Evolutionary conservation across 2,113 vertebrate species (phyloP).

Genomic region (Myiopsitta monachus): DNA sequence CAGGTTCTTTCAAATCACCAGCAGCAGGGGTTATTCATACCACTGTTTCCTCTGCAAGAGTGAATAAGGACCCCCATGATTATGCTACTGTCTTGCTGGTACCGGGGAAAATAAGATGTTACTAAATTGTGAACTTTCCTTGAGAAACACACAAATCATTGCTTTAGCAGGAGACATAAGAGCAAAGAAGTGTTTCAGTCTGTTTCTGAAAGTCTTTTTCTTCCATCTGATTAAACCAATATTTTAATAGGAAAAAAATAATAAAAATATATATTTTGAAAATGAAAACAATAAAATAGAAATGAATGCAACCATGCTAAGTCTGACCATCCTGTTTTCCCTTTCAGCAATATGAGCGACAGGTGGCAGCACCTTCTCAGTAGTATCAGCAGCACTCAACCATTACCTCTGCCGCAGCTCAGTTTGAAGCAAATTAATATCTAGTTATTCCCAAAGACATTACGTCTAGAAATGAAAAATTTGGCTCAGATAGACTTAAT

Average conservation of each 20-base stretch:
- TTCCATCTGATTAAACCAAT: neutral
- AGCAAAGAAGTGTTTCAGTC: neutral
- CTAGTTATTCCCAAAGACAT: constrained; percentile 14
- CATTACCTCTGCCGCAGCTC: neutral
- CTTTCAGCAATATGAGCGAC: neutral
- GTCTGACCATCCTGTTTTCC: neutral
- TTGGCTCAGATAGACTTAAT: constrained; percentile 15
- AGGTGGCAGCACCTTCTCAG: constrained; percentile 58
- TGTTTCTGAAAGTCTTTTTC: neutral
- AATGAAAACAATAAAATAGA: neutral
- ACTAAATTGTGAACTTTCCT: neutral
- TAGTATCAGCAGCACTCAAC: neutral
- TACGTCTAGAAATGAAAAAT: constrained; percentile 33
- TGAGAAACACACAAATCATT: neutral
- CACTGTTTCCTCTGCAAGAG: neutral
- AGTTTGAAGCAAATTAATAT: constrained; percentile 50
- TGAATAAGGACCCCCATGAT: neutral
- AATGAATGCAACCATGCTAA: neutral
- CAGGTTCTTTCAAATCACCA: neutral
- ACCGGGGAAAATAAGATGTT: neutral
- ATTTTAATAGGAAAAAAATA: neutral
- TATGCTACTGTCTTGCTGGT: neutral
- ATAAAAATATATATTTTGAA: neutral
- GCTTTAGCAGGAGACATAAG: neutral
- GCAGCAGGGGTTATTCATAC: neutral